Evolutionary conservation across 2,113 vertebrate species (phyloP).

Genomic region (Danionella cerebrum): DNA sequence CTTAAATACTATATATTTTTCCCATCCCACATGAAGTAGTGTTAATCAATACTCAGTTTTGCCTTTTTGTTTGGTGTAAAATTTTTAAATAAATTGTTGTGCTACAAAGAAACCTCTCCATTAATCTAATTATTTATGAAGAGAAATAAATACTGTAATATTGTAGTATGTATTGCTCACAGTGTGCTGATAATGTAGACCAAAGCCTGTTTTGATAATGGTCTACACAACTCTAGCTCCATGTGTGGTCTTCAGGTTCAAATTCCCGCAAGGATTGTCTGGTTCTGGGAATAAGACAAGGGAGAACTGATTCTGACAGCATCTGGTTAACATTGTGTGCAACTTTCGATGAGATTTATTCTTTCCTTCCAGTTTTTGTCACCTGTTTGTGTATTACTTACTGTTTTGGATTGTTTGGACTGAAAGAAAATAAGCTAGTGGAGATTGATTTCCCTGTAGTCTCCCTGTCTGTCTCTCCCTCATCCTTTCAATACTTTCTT

Average conservation of each 20-base stretch:
- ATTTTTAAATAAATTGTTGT: neutral
- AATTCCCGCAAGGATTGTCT: constrained; percentile 28
- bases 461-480: neutral
- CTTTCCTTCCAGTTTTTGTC: constrained; percentile 34
- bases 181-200: neutral
- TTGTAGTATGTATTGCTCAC: neutral
- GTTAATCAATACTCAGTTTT: too few species aligned
- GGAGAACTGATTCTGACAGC: constrained; percentile 22
- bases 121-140: too few species aligned
- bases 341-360: constrained; percentile 35
- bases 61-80: too few species aligned
- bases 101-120: neutral
- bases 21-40: too few species aligned
- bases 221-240: constrained; percentile 1
- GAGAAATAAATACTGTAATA: too few species aligned
- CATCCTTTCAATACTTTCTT: neutral
- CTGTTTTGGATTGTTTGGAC: constrained; percentile 10
- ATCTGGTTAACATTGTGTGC: constrained; percentile 11
- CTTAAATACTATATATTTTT: too few species aligned
- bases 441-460: constrained; percentile 16
- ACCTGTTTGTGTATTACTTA: constrained; percentile 27
- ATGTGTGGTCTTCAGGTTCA: neutral
- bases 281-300: constrained; percentile 14
- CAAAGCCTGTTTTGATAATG: too few species aligned
- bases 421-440: neutral